Base-by-base conservation (phyloP, 1,140 invertebrate species). In the Saxidomus purpurata region DNA sequence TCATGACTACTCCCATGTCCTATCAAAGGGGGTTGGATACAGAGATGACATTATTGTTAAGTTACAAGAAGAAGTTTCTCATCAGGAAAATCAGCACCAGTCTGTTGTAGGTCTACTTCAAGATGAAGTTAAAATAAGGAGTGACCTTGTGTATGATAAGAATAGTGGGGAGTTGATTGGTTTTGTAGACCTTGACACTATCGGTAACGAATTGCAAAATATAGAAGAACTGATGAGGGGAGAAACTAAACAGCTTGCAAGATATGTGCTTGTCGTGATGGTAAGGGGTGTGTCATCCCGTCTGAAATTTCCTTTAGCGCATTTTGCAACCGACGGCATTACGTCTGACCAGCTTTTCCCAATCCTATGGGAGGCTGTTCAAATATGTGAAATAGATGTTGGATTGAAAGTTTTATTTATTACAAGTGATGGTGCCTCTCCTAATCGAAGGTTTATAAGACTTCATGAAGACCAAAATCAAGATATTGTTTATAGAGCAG, bases 371-470 rank as follows among this genome's bases (percentile, higher is more conserved):
- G n/a, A 89, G 22, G 71, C 88, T 25, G 47, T 85, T 0, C n/a
- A 61, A 52, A 15, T 40, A 22, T 40, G 74, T 8, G 88, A 89
- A 59, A 22, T 43, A 11, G 13, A 55, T 31, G 38, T 43, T 9
- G 40, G 38, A 13, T 34, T 89, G 3, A 34, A 43, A 77, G 63
- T 85, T 13, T 22, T 89, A n/a, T 89, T 76, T 63, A 47, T 84
- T 19, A 89, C 88, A 71, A 85, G 88, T 77, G 88, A 89, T 76
- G 80, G 88, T 19, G 63, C 80, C 1, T 74, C 88, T 9, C 34
- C 52, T 25, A 89, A 89, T 76, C 1, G 88, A 43, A 52, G 52
- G 11, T 89, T 89, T 82, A 34, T 89, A 74, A 49, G 40, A n/a
- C 17, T 82, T 0, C 52, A 74, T 38, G 3, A 19, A 25, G 31